Base-by-base conservation (phyloP, 1,140 invertebrate genomes). In the Diorhabda sublineata region DNA sequence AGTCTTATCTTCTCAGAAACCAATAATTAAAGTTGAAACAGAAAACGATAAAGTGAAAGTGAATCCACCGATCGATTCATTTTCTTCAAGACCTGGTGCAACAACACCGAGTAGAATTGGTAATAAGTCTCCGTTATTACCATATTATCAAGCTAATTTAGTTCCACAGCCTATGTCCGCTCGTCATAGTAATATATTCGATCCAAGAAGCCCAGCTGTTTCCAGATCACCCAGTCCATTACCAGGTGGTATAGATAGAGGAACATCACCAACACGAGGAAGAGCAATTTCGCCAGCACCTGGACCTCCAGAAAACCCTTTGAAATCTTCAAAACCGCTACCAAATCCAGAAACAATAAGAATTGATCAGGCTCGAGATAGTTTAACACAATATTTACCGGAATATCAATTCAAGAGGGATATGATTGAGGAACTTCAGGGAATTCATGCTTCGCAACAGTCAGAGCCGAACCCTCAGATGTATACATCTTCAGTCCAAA, bases 121-220 rank as follows among this genome's bases (percentile, higher is more conserved):
- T 78, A 89, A 89, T 82, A 85, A 87, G 62, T 86, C 87, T 1
- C 86, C 87, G 8, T 83, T 87, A 65, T 83, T 89, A 67, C 88
- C 88, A 26, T 86, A 85, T 77, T 89, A 89, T 76, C 87, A 89
- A 78, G 86, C 87, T 79, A 88, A 87, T 80, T 83, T 89, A 70
- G 84, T 86, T 57, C 83, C 86, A 59, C 84, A 87, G 26, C 86
- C 87, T 74, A 84, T 85, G 72, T 66, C 78, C 57, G 83, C 87
- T 4, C 77, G 85, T 0, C 83, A 86, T 76, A 83, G 82, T 42
- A 83, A 85, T 61, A 74, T 84, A 52, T 87, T 85, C 70, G 83
- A 88, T 71, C 85, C 86, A 41, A 82, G 80, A 45, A 85, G 82
- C 73, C 84, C 83, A 26, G 84, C 83, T 74, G 78, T 79, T n/a